Base-by-base conservation (phyloP, 2,113 vertebrate genomes). In the Rousettus leschenaultii region DNA sequence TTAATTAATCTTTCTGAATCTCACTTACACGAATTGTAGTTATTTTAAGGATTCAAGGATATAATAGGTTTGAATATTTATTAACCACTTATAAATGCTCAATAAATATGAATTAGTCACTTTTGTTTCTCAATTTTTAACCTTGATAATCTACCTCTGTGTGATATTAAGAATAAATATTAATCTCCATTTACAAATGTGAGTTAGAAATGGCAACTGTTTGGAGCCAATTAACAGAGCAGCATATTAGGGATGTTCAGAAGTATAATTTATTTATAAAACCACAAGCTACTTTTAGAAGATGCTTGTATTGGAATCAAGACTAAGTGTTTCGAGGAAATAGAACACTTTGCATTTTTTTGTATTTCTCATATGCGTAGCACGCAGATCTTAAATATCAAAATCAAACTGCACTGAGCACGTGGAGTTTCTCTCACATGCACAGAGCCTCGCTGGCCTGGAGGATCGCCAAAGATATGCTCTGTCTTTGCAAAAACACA, bases 41-140 rank as follows among this genome's bases (percentile, higher is more conserved):
- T 51, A 70, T 66, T 94, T 94, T 83, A 89, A 74, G 21, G 48
- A 93, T 48, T 84, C 80, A 91, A 91, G 89, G 43, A 63, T 3
- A 35, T 63, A 97, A 66, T 48, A 85, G 38, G 38, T 40, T 79
- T 84, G 14, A 92, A 96, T 1, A 43, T 33, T 22, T 71, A 22
- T n/a, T 75, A 87, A 83, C 45, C 48, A 65, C 22, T 53, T 89
- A 57, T n/a, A 86, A 74, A 48, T 82, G 75, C 1, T 28, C 8
- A 71, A 30, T 66, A 90, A 74, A 61, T 82, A 90, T 38, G 51
- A 96, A 84, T 90, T 86, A 77, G 40, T 85, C 86, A 79, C 28
- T 86, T 95, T 70, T 79, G 57, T 53, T 38, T 57, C 51, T 84
- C 75, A 94, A 35, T 77, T 78, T 92, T 91, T 82, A 93, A 89